Percentiles rank a stretch among this genome's conserved stretches.
phyloP scores from a whole-genome alignment of 2,888 invertebrate genomes.

The Coenonympha arcania region DNA sequence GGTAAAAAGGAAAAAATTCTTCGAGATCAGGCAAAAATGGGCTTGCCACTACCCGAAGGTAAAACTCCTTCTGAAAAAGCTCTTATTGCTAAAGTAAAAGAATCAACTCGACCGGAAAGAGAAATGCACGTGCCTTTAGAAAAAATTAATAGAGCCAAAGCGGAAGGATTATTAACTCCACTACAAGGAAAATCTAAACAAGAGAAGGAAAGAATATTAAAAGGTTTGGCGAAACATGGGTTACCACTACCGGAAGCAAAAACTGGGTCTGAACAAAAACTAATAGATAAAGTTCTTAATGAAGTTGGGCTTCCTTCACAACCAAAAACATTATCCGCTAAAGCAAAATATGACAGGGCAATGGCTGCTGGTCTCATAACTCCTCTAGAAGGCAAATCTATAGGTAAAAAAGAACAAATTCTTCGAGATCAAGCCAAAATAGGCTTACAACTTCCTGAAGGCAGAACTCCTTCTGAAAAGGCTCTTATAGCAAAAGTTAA shows the following conservation, averaged over 20 bases:
- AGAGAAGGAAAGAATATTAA: conserved; percentile 27
- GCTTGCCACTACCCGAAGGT: conserved; percentile 29
- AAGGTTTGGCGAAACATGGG: conserved; percentile 21
- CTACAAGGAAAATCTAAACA: conserved; percentile 20
- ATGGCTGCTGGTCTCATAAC: conserved; percentile 30
- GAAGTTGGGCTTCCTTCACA: conserved; percentile 26
- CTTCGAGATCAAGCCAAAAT: conserved; percentile 29
- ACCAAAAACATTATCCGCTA: conserved; percentile 26
- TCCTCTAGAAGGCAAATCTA: conserved; percentile 36
- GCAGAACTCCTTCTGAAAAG: conserved; percentile 21
- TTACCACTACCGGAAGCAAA: conserved; percentile 27
- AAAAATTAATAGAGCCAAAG: conserved; percentile 29
- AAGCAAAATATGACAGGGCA: conserved; percentile 27
- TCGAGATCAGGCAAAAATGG: conserved; percentile 23
- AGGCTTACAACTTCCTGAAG: conserved; percentile 26
- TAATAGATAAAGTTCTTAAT: conserved; percentile 30
- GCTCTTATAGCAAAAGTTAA: conserved; percentile 16
- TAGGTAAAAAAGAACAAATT: conserved; percentile 32
- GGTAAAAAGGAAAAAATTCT: conserved; percentile 31
- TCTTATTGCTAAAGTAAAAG: conserved; percentile 25
- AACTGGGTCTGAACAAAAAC: conserved; percentile 30
- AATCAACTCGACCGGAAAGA: conserved; percentile 15
- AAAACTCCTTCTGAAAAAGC: conserved; percentile 30
- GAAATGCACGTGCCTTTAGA: neutral
- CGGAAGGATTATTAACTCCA: conserved; percentile 29